Conservation (phyloP, 2,888 invertebrate species). For the Quadroppia sp. region DNA sequence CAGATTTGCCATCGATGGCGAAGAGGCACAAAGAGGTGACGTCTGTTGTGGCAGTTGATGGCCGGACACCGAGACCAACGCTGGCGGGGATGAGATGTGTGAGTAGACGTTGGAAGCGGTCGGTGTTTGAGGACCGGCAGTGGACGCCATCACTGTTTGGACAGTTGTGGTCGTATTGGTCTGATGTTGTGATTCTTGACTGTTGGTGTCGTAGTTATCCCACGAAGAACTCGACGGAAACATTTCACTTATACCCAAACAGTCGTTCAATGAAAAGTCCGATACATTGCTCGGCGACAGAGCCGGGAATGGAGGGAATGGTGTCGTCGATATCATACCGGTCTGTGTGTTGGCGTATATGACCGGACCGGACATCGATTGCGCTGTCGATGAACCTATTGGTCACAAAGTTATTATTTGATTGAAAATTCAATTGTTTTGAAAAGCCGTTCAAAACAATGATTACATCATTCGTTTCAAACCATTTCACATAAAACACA, state of each 20-base stretch:
- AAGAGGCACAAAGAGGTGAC: conserved; percentile 32
- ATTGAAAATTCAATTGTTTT: no score
- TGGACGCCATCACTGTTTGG: neutral
- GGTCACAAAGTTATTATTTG: no score
- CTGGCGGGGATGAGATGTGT: neutral
- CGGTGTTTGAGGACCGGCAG: neutral
- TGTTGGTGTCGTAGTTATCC: conserved; percentile 27
- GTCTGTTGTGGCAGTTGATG: conserved; percentile 1
- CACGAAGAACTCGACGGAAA: conserved; percentile 38
- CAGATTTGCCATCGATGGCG: conserved; percentile 21
- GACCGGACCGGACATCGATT: conserved; percentile 11
- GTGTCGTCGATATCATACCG: conserved; percentile 28
- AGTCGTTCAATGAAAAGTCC: conserved; percentile 40
- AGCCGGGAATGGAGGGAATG: conserved; percentile 32
- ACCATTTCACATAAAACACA: no score
- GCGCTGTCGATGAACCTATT: conserved; percentile 12
- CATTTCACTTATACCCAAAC: conserved; percentile 37
- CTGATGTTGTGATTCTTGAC: conserved; percentile 1
- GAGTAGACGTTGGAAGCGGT: neutral
- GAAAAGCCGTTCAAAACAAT: no score
- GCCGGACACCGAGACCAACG: conserved; percentile 4
- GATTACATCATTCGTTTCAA: no score
- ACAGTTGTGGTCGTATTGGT: conserved; percentile 11
- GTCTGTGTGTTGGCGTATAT: conserved; percentile 31
- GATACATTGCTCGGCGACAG: conserved; percentile 23